Base-by-base conservation (phyloP, 2,888 invertebrate genomes). In the Nemapogon koenigi region DNA sequence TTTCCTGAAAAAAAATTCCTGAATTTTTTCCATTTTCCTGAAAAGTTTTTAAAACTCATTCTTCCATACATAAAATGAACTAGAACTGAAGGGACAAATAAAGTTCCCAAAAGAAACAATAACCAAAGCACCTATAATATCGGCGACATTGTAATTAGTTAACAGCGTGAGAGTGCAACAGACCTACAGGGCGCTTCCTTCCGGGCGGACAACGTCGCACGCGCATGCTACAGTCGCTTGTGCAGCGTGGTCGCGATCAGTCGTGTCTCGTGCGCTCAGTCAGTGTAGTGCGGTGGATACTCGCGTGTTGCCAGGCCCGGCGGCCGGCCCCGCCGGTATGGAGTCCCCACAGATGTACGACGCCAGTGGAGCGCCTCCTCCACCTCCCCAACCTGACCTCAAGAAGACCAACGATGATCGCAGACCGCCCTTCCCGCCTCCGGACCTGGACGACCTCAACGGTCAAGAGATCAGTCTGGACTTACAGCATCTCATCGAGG, bases 391-490 rank as follows among this genome's bases (percentile, higher is more conserved):
- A 50, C 82, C 82, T 45, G 81, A 80, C 58, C 69, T 80, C 46
- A 81, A 81, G 59, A 81, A 79, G 51, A 71, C 81, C 48, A 70
- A 82, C 46, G 85, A 87, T 46, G 87, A 88, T 50, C 85, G 84
- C 53, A 80, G 90, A 53, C 80, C 87, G 52, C 83, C 89, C 42
- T 90, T 89, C 67, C 86, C 88, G 43, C 89, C 90, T 41, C 88
- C 89, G 43, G 93, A 94, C 59, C 75, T 94, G 44, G 90, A 91
- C 60, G 94, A 94, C 64, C 83, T 96, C 55, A 94, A 93, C 65
- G 90, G 91, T 41, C 92, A 94, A 49, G 96, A 96, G 72, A 93
- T 95, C 63, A 92, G 93, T 47, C 81, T 96, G 57, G 95, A 96
- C 59, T 81, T 96, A 48, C 94, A 95, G 60, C 90, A 92, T 66